These are phyloP conservation scores for Myotis planiceps DNA, from an alignment of 2,797 vertebrate species.

Conservation along the genomic window DNA sequence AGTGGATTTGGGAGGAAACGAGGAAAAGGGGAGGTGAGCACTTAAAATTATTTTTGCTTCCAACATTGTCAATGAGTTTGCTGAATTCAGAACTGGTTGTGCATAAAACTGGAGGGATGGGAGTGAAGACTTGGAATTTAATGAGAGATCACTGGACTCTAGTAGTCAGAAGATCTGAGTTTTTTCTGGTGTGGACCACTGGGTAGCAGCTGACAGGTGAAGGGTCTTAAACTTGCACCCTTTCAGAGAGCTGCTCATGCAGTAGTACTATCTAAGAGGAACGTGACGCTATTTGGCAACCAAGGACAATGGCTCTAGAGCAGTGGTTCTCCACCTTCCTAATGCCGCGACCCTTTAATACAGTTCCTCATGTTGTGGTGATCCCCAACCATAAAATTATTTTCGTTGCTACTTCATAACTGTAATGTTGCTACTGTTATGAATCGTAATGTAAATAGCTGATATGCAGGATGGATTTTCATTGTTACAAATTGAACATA, in stretches of 20 bases:
- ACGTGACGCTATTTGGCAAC: neutral
- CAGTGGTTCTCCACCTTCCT: too few species aligned
- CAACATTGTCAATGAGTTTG: neutral
- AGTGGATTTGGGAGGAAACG: neutral
- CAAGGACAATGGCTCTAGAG: neutral
- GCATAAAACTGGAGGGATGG: neutral
- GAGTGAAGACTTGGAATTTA: neutral
- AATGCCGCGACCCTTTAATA: too few species aligned
- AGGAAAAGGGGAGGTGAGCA: neutral
- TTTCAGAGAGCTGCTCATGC: neutral
- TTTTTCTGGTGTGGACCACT: neutral
- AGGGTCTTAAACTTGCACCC: neutral
- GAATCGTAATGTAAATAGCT: too few species aligned
- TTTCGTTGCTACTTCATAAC: too few species aligned
- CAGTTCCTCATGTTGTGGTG: too few species aligned
- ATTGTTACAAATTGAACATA: too few species aligned
- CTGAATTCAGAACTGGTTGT: neutral
- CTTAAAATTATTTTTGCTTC: conserved; percentile 29
- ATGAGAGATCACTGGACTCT: neutral
- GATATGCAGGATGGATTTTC: too few species aligned
- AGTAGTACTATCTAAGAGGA: neutral
- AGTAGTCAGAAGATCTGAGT: neutral
- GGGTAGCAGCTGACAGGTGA: neutral
- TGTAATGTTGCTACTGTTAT: too few species aligned
- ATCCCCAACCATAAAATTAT: too few species aligned